Base-by-base conservation (phyloP, 2,888 invertebrate species). In the Apodemia mormo region DNA sequence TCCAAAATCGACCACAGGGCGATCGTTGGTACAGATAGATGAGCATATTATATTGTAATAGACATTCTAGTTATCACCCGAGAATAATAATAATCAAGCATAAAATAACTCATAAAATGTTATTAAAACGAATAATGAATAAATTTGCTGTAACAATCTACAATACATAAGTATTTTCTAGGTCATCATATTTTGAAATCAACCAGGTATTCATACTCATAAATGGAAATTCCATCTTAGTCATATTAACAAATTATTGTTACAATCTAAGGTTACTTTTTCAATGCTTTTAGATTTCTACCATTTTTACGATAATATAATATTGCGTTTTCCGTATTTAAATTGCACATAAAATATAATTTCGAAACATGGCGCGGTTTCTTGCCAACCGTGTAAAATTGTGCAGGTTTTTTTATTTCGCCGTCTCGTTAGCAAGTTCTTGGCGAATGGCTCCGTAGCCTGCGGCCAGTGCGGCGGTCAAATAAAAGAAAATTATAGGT, bases 401-500 rank as follows among this genome's bases (percentile, higher is more conserved):
- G 85, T 87, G 82, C 86, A 85, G 82, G 85, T 85, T 81, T 87
- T 87, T 85, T 82, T 81, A 78, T 77, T 72, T 73, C 78, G 30
- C 61, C 73, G 76, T 85, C 88, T 92, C 89, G 92, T 92, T 92
- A 90, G 89, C 84, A 82, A 80, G 85, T 82, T 83, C 81, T 85
- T 79, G 82, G 82, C 81, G 85, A 86, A 85, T 86, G 78, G 85
- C 80, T 82, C 77, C 82, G 76, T 76, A 77, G 79, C 86, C 84
- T 79, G 82, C 79, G 85, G 84, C 86, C 78, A 73, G 74, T 72
- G 83, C 85, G 84, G 86, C 86, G 84, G 82, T 80, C 87, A 87
- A 90, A 90, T 86, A 89, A 91, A 91, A 87, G 81, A 80, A 89
- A 87, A 90, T 88, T 89, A 89, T 90, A 90, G 89, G 91, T 91